Evolutionary conservation across 2,797 vertebrate genomes (phyloP).

Genomic region (Rallus crepitans): DNA sequence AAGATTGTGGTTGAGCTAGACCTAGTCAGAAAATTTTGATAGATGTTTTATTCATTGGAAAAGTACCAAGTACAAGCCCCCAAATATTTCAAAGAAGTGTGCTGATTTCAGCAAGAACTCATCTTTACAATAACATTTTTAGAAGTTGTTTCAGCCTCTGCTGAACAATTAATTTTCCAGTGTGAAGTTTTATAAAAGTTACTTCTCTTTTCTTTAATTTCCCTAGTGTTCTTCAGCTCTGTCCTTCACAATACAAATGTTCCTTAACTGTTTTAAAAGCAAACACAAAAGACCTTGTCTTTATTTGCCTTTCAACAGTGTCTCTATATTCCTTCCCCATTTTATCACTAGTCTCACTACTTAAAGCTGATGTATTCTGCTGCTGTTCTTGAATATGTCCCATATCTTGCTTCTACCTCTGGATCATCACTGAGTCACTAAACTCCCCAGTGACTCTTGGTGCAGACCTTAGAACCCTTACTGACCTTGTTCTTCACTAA

Average conservation of each 20-base stretch:
- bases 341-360: neutral
- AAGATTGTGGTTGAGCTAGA: neutral
- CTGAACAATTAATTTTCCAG: neutral
- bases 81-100: neutral
- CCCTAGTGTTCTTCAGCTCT: neutral
- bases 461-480: neutral
- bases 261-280: neutral
- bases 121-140: neutral
- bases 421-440: neutral
- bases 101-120: neutral
- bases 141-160: neutral
- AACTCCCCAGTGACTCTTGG: neutral
- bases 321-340: neutral
- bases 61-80: neutral
- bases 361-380: neutral
- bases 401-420: neutral
- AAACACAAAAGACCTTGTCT: neutral
- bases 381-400: neutral
- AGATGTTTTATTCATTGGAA: neutral
- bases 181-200: neutral
- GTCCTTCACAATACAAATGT: neutral
- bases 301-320: rapidly evolving
- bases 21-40: neutral
- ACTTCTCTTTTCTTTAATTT: neutral
- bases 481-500: neutral